These are phyloP conservation scores for Lasiurus borealis DNA, from an alignment of 2,113 vertebrate genomes.

Conservation along the genomic window DNA sequence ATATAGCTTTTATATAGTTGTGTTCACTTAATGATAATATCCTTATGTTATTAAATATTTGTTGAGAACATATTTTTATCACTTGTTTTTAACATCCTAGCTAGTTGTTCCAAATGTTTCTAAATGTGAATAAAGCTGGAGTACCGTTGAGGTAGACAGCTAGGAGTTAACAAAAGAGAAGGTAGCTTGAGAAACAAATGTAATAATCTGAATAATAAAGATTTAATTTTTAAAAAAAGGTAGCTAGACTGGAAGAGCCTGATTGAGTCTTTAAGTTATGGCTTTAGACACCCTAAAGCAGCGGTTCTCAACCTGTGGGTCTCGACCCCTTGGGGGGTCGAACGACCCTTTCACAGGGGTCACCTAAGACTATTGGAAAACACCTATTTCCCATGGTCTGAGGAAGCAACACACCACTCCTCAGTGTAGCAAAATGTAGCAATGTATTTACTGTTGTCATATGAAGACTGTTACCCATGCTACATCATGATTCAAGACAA, in stretches of 20 bases:
- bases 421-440: too few relatives aligned
- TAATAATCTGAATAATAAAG: too few relatives aligned
- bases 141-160: neutral
- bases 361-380: too few relatives aligned
- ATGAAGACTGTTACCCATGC: too few relatives aligned
- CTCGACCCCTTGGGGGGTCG: too few relatives aligned
- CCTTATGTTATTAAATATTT: slow-evolving; percentile 13
- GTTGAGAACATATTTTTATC: neutral
- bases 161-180: neutral
- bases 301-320: too few relatives aligned
- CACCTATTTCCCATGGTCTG: too few relatives aligned
- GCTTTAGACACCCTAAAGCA: neutral
- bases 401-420: too few relatives aligned
- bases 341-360: too few relatives aligned
- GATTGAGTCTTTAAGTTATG: neutral
- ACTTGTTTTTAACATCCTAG: neutral
- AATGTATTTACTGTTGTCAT: too few relatives aligned
- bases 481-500: too few relatives aligned
- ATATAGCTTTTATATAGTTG: neutral
- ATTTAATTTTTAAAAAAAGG: neutral
- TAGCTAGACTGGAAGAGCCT: neutral
- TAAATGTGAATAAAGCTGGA: neutral
- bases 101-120: neutral
- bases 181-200: neutral
- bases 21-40: slow-evolving; percentile 38